Evolutionary conservation across 92 coral and sea anemone genomes (phyloP).

Genomic region (Siderastrea radians): DNA sequence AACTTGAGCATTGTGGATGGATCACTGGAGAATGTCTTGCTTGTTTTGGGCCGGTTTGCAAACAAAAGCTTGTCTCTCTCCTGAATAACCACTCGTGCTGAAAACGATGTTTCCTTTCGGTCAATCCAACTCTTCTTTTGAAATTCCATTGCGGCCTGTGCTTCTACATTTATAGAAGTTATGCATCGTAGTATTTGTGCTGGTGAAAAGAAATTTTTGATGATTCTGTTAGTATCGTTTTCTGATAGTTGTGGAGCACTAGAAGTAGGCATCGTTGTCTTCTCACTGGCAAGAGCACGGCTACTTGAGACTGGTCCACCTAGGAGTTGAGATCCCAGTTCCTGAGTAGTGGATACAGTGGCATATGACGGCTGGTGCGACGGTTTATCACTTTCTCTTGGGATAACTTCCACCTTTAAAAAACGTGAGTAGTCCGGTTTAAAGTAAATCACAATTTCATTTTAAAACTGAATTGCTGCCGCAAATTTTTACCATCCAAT

Average conservation of each 20-base stretch:
- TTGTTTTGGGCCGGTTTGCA: conserved; percentile 49
- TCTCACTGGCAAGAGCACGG: conserved; percentile 32
- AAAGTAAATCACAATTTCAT: too few species aligned
- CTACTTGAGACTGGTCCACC: conserved; percentile 25
- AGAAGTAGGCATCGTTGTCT: neutral
- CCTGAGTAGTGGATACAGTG: conserved; percentile 10
- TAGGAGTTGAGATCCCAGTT: conserved; percentile 10
- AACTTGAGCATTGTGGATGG: conserved; percentile 48
- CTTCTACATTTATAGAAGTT: conserved; percentile 25
- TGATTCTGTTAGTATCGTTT: conserved; percentile 18
- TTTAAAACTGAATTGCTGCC: too few species aligned
- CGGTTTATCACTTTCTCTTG: conserved; percentile 11
- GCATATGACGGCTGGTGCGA: neutral
- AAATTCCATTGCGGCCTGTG: conserved; percentile 13
- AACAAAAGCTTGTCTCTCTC: conserved; percentile 19
- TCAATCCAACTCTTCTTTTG: conserved; percentile 5
- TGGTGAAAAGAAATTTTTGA: conserved; percentile 18
- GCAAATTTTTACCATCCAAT: too few species aligned
- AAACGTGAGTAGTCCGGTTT: neutral
- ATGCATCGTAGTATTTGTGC: conserved; percentile 13
- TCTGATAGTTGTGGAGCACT: conserved; percentile 28
- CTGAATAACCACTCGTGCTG: conserved; percentile 29
- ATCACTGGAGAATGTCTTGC: conserved; percentile 44
- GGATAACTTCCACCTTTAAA: conserved; percentile 32
- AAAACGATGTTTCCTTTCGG: conserved; percentile 26